Evolutionary conservation across 2,888 invertebrate species (phyloP).

Genomic region (Drosophila kanekoi): DNA sequence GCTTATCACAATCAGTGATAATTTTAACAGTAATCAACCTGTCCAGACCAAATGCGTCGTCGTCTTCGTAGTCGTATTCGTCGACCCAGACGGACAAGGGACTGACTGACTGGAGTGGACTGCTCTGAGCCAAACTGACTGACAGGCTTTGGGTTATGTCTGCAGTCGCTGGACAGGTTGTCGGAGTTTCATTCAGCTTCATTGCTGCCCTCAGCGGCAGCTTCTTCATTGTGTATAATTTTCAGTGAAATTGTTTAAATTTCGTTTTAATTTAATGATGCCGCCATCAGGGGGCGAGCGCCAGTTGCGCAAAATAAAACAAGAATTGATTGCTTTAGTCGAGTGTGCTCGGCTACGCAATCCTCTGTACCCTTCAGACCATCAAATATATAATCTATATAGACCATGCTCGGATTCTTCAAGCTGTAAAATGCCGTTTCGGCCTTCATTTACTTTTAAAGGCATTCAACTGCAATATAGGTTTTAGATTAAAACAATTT

Average conservation of each 20-base stretch:
- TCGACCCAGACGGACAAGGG: conserved; percentile 40
- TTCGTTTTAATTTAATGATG: conserved; percentile 82
- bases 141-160: conserved; percentile 50
- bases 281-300: conserved; percentile 68
- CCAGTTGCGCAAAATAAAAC: conserved; percentile 63
- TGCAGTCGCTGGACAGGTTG: conserved; percentile 56
- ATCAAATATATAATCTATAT: too few relatives aligned
- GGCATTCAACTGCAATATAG: too few relatives aligned
- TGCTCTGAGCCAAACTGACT: conserved; percentile 26
- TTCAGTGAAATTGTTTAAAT: conserved; percentile 81
- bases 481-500: too few relatives aligned
- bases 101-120: conserved; percentile 28
- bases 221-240: conserved; percentile 74
- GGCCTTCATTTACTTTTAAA: too few relatives aligned
- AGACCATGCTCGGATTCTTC: too few relatives aligned
- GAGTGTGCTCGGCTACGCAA: too few relatives aligned
- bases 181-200: conserved; percentile 57
- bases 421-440: too few relatives aligned
- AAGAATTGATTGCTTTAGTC: too few relatives aligned
- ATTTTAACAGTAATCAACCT: conserved; percentile 82
- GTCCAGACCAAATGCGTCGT: conserved; percentile 71
- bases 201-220: conserved; percentile 40
- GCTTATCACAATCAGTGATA: conserved; percentile 82
- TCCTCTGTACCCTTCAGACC: too few relatives aligned
- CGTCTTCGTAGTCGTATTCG: conserved; percentile 13